A percentile compares a stretch with the other conserved stretches of the same genome.
These are phyloP conservation scores for Drosophila antonietae DNA, from an alignment of 2,888 invertebrate species.

Conservation along the genomic window DNA sequence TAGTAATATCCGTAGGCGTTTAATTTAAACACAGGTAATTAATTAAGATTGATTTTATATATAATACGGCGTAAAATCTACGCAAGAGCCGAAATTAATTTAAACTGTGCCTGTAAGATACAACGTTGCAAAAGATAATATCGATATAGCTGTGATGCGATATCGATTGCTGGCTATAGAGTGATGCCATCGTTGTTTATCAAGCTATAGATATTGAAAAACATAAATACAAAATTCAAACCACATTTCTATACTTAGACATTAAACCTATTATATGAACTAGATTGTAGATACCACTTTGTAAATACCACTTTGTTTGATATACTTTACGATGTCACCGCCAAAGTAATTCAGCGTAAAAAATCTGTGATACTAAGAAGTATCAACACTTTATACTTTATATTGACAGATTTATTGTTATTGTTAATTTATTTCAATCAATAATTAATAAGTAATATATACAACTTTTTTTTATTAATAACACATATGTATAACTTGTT, in stretches of 20 bases:
- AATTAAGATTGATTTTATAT: slow-evolving; percentile 16
- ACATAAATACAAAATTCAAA: neutral
- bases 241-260: neutral
- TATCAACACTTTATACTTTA: too few species aligned
- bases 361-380: too few species aligned
- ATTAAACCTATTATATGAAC: neutral
- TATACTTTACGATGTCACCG: neutral
- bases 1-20: neutral
- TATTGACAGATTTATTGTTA: too few species aligned
- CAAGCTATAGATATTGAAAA: neutral
- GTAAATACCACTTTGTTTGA: neutral
- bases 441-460: neutral
- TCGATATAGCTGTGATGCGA: slow-evolving; percentile 27
- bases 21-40: slow-evolving; percentile 15
- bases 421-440: neutral
- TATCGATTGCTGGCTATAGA: slow-evolving; percentile 18
- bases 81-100: slow-evolving; percentile 67
- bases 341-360: too few species aligned
- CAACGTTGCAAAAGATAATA: slow-evolving; percentile 60
- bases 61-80: slow-evolving; percentile 24
- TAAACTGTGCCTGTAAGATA: slow-evolving; percentile 71
- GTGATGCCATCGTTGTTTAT: slow-evolving; percentile 17
- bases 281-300: neutral
- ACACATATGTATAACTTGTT: neutral
- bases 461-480: neutral